Base-by-base conservation (phyloP, 64 coral and sea anemone species). In the Exaiptasia diaphana region DNA sequence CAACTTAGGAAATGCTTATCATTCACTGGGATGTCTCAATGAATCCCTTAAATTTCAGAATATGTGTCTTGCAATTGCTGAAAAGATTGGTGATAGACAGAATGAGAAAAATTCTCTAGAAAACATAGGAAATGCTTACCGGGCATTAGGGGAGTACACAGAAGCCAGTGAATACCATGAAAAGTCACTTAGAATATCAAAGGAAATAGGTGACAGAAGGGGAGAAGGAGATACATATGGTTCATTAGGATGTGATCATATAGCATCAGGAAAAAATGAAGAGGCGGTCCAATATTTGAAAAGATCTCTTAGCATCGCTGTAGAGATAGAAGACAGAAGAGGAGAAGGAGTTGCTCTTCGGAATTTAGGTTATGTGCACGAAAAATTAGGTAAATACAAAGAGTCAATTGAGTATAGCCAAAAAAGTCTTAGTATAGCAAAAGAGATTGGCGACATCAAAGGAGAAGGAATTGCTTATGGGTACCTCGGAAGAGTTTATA, bases 361-460 rank as follows among this genome's bases (percentile, higher is more conserved):
- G 67, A 73, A 84, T 15, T 40, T 84, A 15, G 81, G 81, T 37
- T 42, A 41, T 30, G 35, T 74, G 20, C 73, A 73, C 52, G 37
- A 45, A 18, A 55, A 71, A 37, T 54, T 74, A 31, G 38, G 50
- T 37, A 53, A 74, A 70, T 84, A 60, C 44, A 26, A 73, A 53
- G 42, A 84, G 58, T 34, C 81, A 22, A 73, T 74, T 12, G 44
- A 40, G 22, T 84, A 46, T 73, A 33, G 14, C 33, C 2, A 84
- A 60, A 33, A n/a, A 39, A 62, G 52, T 14, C 38, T 84, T 1
- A 20, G 32, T 5, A 84, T 73, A 25, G 33, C 67, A 23, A 73
- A 29, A 44, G 67, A 57, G 22, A 84, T 84, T 25, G 68, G 81
- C 30, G 50, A 84, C 38, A 84, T 28, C n/a, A 48, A 55, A 29